Base-by-base conservation (phyloP, 2,113 vertebrate species). In the Sarotherodon lohbergeri region DNA sequence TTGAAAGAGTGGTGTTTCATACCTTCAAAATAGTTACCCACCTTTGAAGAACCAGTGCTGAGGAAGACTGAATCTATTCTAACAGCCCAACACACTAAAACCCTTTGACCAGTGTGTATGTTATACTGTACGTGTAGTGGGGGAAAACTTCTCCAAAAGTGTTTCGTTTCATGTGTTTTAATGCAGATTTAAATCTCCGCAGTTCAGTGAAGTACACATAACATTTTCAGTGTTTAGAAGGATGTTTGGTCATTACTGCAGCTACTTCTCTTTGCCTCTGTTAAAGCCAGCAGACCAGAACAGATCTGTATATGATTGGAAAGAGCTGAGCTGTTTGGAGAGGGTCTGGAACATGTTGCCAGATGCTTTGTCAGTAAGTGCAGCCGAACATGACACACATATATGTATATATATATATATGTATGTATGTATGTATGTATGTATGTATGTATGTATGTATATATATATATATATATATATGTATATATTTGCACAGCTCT, bases 291-390 rank as follows among this genome's bases (percentile, higher is more conserved):
- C 78, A 86, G 92, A 91, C 92, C 93, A 84, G 39, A 29, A 57
- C 29, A 91, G 92, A 94, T 93, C 73, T 89, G 83, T 55, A 6
- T 32, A 86, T 86, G 91, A 94, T 91, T 92, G 93, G 57, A 94
- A 79, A 80, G 86, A 88, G 90, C 82, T 79, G 91, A 91, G 59
- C 79, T 22, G 90, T 73, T 89, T 1, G 22, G 61, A 86, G 88
- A 88, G 85, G 85, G 85, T 12, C 84, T 73, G 81, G 59, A n/a
- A 56, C 9, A 7, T 3, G 24, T 12, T 83, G 83, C 87, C 92
- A 91, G 89, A 56, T 86, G 10, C 85, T 71, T 14, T 68, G 46
- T 41, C 41, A 43, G 13, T 32, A 24, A 13, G 56, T 29, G 3
- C 1, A 36, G 6, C 80, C 8, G 43, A 84, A 63, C 81, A 50